Evolutionary conservation across 2,888 invertebrate genomes (phyloP).

Genomic region (Prosopocoilus inquinatus): DNA sequence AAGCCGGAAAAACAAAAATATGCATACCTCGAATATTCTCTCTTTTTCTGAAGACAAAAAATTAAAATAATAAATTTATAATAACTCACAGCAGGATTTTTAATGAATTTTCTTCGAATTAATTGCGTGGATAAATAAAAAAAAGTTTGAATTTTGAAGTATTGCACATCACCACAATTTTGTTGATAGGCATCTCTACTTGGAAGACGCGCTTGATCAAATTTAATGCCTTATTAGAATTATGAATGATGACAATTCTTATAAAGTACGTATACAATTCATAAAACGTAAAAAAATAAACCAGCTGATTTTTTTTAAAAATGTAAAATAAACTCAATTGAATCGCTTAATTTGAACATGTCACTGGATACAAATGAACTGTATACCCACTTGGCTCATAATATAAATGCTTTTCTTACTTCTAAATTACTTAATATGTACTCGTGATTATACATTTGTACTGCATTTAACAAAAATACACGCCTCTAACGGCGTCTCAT

Average conservation of each 20-base stretch:
- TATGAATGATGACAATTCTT: slow-evolving; percentile 18
- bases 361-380: slow-evolving; percentile 3
- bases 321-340: slow-evolving; percentile 1
- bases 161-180: slow-evolving; percentile 18
- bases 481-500: slow-evolving; percentile 40
- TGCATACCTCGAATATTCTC: not conserved
- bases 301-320: slow-evolving; percentile 2
- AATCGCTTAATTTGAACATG: not conserved
- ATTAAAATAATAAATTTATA: no score
- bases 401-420: slow-evolving; percentile 18
- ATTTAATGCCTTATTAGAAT: slow-evolving; percentile 4
- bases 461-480: slow-evolving; percentile 50
- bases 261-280: slow-evolving; percentile 13
- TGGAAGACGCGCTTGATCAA: slow-evolving; percentile 12
- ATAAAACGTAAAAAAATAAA: not conserved
- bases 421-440: slow-evolving; percentile 25
- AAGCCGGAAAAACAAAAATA: not conserved
- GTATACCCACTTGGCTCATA: slow-evolving; percentile 12
- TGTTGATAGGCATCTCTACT: slow-evolving; percentile 1
- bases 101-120: not conserved
- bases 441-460: slow-evolving; percentile 44
- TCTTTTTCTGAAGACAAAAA: not conserved
- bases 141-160: slow-evolving; percentile 9
- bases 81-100: not conserved
- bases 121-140: slow-evolving; percentile 4